Conservation (phyloP, 92 coral and sea anemone genomes). For the Zoanthus gigantus region DNA sequence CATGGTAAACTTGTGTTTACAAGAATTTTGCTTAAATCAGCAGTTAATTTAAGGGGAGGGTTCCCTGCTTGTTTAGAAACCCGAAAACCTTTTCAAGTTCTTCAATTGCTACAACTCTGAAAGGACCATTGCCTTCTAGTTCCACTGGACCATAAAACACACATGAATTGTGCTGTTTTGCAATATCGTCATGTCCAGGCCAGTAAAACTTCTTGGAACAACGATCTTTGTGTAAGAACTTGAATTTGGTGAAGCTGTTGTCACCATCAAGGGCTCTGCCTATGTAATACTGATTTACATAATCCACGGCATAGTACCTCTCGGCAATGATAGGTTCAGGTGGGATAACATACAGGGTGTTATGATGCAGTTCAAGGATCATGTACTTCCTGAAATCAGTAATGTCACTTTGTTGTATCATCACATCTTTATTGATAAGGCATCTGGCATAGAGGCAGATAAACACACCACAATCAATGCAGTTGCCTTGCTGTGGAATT, state of each 20-base stretch:
- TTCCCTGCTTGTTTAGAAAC: neutral
- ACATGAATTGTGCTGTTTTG: neutral
- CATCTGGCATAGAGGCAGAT: conserved; percentile 50
- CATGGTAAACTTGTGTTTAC: conserved; percentile 11
- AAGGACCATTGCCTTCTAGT: conserved; percentile 58
- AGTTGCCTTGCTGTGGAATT: conserved; percentile 47
- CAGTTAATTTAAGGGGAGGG: neutral
- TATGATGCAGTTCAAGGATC: conserved; percentile 38
- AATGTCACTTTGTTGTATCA: conserved; percentile 9
- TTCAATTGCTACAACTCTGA: conserved; percentile 39
- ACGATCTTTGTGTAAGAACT: conserved; percentile 15
- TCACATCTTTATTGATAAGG: conserved; percentile 27
- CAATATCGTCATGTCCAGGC: neutral
- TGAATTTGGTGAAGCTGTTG: conserved; percentile 26
- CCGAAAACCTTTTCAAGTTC: conserved; percentile 58
- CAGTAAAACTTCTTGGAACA: neutral
- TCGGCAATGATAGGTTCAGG: conserved; percentile 2
- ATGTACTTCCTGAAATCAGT: too few relatives aligned
- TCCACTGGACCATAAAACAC: conserved; percentile 56
- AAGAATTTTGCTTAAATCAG: neutral
- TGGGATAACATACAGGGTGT: neutral
- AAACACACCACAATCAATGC: conserved; percentile 50
- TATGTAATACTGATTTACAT: conserved; percentile 36
- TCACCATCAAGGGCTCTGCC: conserved; percentile 17
- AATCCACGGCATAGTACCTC: conserved; percentile 47